Evolutionary conservation across 1,140 invertebrate genomes (phyloP).

Genomic region (Steinernema khuongi): DNA sequence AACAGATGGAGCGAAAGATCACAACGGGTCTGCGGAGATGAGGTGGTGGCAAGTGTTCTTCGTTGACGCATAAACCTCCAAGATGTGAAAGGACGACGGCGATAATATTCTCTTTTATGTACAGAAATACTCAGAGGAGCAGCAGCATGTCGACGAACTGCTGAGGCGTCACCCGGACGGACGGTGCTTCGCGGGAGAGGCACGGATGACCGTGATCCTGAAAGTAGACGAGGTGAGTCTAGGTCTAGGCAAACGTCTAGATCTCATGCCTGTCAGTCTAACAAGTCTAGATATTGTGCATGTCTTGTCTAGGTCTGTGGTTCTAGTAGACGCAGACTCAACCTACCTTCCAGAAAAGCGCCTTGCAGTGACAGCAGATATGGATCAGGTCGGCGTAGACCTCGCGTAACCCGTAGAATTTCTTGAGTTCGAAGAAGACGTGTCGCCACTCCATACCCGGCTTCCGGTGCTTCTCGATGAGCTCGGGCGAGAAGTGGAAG

Average conservation of each 20-base stretch:
- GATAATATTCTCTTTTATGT: neutral
- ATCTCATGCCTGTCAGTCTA: neutral
- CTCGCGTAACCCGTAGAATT: slow-evolving; percentile 31
- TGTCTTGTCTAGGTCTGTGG: neutral
- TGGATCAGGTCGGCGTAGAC: slow-evolving; percentile 90
- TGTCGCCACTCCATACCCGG: slow-evolving; percentile 41
- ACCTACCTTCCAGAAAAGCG: slow-evolving; percentile 81
- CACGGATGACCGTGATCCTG: slow-evolving; percentile 54
- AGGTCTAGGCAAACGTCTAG: neutral
- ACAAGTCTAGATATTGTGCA: too few relatives aligned
- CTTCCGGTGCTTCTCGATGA: slow-evolving; percentile 28
- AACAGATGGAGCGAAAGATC: neutral
- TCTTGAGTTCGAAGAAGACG: slow-evolving; percentile 54
- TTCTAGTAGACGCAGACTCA: neutral
- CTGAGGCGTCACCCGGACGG: slow-evolving; percentile 55
- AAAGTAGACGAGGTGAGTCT: slow-evolving; percentile 13
- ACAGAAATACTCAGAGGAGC: slow-evolving; percentile 39
- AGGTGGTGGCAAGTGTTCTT: neutral
- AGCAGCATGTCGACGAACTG: slow-evolving; percentile 56
- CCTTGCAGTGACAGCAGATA: slow-evolving; percentile 86
- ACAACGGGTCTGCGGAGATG: neutral
- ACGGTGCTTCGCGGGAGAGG: slow-evolving; percentile 47
- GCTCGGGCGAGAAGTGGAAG: slow-evolving; percentile 78
- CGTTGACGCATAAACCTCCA: neutral
- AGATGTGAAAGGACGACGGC: neutral